Evolutionary conservation across 1,140 invertebrate genomes (phyloP).

Genomic region (Aphis craccivora): DNA sequence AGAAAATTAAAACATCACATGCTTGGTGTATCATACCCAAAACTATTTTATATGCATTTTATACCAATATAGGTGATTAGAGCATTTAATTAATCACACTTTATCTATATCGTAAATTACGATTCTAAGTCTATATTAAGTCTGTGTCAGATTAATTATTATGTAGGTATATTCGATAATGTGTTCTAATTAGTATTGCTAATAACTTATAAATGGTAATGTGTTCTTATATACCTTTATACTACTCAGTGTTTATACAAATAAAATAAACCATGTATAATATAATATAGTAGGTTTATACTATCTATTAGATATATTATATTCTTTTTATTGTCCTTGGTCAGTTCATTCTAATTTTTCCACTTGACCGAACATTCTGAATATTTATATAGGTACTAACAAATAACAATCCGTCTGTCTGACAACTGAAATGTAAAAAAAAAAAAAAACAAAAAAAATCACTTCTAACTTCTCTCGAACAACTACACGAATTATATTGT

Average conservation of each 20-base stretch:
- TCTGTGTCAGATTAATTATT: neutral
- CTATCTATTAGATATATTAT: neutral
- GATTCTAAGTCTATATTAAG: too few species aligned
- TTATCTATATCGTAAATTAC: neutral
- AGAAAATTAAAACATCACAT: neutral
- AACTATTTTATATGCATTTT: neutral
- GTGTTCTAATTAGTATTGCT: neutral
- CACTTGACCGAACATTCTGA: neutral
- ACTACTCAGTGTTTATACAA: neutral
- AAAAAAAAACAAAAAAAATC: neutral
- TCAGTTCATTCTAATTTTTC: slow-evolving; percentile 35
- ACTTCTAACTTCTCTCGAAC: slow-evolving; percentile 1
- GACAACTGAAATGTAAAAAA: slow-evolving; percentile 1
- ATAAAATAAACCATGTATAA: neutral
- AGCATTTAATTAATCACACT: neutral
- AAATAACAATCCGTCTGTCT: slow-evolving; percentile 19
- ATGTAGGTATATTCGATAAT: neutral
- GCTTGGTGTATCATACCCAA: neutral
- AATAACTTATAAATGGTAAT: neutral
- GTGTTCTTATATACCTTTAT: neutral
- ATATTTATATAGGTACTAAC: neutral
- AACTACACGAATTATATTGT: neutral
- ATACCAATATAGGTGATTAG: too few species aligned
- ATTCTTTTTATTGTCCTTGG: slow-evolving; percentile 9
- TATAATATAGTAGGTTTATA: too few species aligned